Evolutionary conservation across 1,140 invertebrate genomes (phyloP).

Genomic region (Solenopsis fugax): DNA sequence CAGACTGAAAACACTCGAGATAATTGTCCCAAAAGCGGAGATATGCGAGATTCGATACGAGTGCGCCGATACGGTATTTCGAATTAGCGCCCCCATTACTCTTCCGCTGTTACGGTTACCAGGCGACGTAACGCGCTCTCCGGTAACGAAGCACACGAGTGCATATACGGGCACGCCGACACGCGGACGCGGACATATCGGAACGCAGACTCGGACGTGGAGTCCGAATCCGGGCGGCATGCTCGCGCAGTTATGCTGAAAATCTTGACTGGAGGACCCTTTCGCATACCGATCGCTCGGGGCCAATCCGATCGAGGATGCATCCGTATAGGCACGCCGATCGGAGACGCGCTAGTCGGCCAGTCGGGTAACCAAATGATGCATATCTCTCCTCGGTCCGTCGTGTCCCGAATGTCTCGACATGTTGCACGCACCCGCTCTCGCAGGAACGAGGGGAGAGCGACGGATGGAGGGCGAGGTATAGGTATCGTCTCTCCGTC

Average conservation of each 20-base stretch:
- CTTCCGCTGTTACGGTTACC: conserved; percentile 51
- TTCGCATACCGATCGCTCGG: conserved; percentile 75
- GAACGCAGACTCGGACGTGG: conserved; percentile 42
- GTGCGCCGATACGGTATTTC: conserved; percentile 37
- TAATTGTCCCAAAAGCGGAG: neutral
- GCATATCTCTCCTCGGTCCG: conserved; percentile 83
- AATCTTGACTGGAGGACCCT: conserved; percentile 78
- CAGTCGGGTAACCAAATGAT: conserved; percentile 81
- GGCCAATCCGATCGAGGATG: conserved; percentile 73
- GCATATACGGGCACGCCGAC: conserved; percentile 34
- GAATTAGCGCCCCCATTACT: conserved; percentile 55
- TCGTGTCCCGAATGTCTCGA: conserved; percentile 84
- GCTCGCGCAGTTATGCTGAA: conserved; percentile 71
- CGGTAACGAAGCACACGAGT: conserved; percentile 50
- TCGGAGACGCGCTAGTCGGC: conserved; percentile 73
- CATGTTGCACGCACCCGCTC: conserved; percentile 60
- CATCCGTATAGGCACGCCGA: conserved; percentile 70
- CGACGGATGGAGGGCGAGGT: conserved; percentile 55
- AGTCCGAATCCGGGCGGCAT: conserved; percentile 39
- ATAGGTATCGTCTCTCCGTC: conserved; percentile 20
- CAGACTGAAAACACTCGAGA: too few species aligned
- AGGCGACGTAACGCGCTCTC: conserved; percentile 39
- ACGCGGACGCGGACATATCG: conserved; percentile 44
- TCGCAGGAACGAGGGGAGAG: conserved; percentile 43
- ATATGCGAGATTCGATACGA: conserved; percentile 4